Percentiles rank a stretch among this genome's conserved stretches.
Evolutionary conservation across 2,113 vertebrate genomes (phyloP).

Genomic region (Opisthocomus hoazin): DNA sequence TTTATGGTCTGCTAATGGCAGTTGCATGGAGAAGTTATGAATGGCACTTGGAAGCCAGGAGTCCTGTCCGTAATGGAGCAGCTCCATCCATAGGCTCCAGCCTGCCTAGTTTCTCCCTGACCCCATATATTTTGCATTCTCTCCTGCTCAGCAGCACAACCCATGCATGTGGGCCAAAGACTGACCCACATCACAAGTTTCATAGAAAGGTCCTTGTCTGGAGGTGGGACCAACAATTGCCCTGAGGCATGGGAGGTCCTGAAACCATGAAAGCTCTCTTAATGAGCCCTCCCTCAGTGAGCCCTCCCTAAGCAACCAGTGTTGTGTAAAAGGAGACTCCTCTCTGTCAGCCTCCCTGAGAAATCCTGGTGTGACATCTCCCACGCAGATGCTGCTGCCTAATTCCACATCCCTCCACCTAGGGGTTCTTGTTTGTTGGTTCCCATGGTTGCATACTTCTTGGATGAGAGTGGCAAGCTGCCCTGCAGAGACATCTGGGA

Average conservation of each 20-base stretch:
- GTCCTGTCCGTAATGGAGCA: not conserved
- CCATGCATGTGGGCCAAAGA: accelerated
- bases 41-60: not conserved
- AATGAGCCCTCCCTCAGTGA: not conserved
- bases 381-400: not conserved
- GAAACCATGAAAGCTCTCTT: not conserved
- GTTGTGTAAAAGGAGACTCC: not conserved
- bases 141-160: not conserved
- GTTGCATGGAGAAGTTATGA: not conserved
- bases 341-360: not conserved
- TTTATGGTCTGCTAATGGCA: not conserved
- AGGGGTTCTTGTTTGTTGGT: not conserved
- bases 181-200: not conserved
- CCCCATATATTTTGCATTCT: not conserved
- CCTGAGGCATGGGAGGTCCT: not conserved
- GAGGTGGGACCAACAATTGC: not conserved
- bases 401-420: not conserved
- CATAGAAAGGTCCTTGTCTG: not conserved
- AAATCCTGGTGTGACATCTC: not conserved
- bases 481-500: not conserved
- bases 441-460: not conserved
- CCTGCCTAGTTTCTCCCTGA: not conserved
- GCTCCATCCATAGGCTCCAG: not conserved
- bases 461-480: accelerated
- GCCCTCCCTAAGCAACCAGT: not conserved